A percentile compares a stretch with the other conserved stretches of the same genome.
Evolutionary conservation across 2,797 vertebrate genomes (phyloP).

Genomic region (Galagoides demidoff): DNA sequence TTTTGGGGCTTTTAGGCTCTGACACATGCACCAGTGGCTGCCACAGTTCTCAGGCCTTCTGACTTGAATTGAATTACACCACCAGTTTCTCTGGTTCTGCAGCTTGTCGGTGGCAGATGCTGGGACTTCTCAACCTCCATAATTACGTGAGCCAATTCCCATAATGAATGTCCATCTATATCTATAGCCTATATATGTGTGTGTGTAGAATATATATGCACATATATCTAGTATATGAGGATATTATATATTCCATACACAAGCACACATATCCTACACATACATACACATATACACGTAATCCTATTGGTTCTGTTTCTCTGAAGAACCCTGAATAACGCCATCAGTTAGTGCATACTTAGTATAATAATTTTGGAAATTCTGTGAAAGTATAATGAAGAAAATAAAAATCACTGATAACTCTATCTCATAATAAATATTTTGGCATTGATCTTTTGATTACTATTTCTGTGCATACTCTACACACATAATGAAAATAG

Average conservation of each 20-base stretch:
- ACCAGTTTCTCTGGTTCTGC: not conserved
- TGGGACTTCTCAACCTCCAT: not conserved
- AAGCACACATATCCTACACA: not conserved
- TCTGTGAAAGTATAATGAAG: not conserved
- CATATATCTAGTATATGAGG: not conserved
- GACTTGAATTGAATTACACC: not conserved
- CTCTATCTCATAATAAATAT: not conserved
- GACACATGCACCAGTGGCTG: too few species aligned
- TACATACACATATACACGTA: too few species aligned
- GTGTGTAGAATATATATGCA: not conserved
- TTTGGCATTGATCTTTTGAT: not conserved
- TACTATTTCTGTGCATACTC: not conserved
- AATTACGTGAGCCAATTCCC: not conserved
- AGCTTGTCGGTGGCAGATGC: not conserved
- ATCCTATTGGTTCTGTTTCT: not conserved
- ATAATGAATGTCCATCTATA: not conserved
- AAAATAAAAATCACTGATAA: not conserved
- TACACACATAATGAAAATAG: not conserved
- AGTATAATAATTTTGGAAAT: not conserved
- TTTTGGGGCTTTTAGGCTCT: not conserved
- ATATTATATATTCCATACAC: not conserved
- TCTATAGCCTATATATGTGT: not conserved
- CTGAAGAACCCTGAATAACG: not conserved
- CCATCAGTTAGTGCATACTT: not conserved
- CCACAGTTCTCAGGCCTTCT: not conserved